Conservation (phyloP, 2,888 invertebrate genomes). For the Plagiodera versicolora region DNA sequence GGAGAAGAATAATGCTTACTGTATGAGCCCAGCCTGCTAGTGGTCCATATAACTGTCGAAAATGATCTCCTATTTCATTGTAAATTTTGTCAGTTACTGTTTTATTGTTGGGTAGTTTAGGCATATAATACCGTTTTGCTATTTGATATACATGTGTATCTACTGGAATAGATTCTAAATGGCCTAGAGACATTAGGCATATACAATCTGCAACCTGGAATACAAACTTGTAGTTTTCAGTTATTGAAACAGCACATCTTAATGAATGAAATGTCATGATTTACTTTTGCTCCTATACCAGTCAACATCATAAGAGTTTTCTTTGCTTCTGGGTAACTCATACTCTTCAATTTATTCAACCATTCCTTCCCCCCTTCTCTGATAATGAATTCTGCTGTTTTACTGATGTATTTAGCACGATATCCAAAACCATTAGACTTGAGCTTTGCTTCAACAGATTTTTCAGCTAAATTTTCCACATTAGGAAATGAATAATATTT, state of each 20-base stretch:
- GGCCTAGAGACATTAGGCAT: slow-evolving; percentile 92
- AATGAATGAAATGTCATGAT: too few species aligned
- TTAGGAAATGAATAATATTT: slow-evolving; percentile 80
- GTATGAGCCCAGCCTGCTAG: slow-evolving; percentile 96
- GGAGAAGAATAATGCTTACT: too few species aligned
- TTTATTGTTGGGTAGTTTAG: slow-evolving; percentile 73
- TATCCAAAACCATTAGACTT: slow-evolving; percentile 81
- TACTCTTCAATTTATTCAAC: slow-evolving; percentile 68
- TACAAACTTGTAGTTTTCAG: too few species aligned
- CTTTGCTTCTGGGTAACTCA: slow-evolving; percentile 74
- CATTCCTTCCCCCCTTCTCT: slow-evolving; percentile 72
- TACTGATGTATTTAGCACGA: slow-evolving; percentile 82
- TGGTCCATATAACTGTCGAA: slow-evolving; percentile 78
- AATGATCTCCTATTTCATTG: slow-evolving; percentile 81
- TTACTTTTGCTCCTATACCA: slow-evolving; percentile 92
- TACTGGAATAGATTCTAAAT: slow-evolving; percentile 86
- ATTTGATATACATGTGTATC: slow-evolving; percentile 97
- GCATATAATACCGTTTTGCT: slow-evolving; percentile 78
- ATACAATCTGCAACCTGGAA: slow-evolving; percentile 99
- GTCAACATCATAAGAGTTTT: slow-evolving; percentile 73
- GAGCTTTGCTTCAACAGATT: slow-evolving; percentile 71
- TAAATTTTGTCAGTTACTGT: slow-evolving; percentile 82
- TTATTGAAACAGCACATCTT: too few species aligned
- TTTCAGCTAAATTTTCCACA: slow-evolving; percentile 63
- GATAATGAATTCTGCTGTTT: slow-evolving; percentile 66